Conservation (phyloP, 1,140 invertebrate genomes). For the Caenorhabditis tropicalis region DNA sequence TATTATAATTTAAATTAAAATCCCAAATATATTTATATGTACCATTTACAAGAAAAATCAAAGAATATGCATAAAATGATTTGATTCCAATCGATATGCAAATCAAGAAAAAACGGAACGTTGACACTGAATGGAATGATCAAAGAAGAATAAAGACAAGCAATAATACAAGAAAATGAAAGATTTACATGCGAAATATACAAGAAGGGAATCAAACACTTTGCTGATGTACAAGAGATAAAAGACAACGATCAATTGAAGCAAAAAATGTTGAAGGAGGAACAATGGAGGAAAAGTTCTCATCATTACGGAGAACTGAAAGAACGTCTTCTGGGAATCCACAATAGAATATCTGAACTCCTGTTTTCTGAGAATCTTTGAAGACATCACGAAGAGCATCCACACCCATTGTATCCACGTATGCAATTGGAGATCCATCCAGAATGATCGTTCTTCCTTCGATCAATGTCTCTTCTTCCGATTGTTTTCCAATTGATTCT, state of each 20-base stretch:
- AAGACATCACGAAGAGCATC: slow-evolving; percentile 56
- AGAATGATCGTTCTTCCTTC: slow-evolving; percentile 45
- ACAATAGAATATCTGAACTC: slow-evolving; percentile 1
- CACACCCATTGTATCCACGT: slow-evolving; percentile 60
- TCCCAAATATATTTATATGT: slow-evolving; percentile 1
- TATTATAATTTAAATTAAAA: not conserved
- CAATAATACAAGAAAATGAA: too few relatives aligned
- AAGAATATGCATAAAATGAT: too few relatives aligned
- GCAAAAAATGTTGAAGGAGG: not conserved
- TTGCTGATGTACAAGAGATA: not conserved
- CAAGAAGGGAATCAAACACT: not conserved
- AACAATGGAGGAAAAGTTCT: slow-evolving; percentile 6
- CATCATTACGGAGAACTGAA: slow-evolving; percentile 7
- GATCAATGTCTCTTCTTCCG: not conserved
- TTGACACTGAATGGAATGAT: too few relatives aligned
- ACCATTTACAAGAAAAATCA: not conserved
- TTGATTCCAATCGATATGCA: too few relatives aligned
- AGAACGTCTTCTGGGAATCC: not conserved
- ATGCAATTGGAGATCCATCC: slow-evolving; percentile 58
- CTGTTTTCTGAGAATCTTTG: slow-evolving; percentile 17
- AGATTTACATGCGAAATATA: too few relatives aligned
- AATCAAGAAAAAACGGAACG: too few relatives aligned
- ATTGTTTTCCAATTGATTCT: slow-evolving; percentile 43
- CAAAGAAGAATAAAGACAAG: too few relatives aligned
- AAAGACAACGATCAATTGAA: not conserved